Percentiles rank a stretch among this genome's conserved stretches.
Evolutionary conservation across 2,888 invertebrate genomes (phyloP).

Genomic region (Bembecia ichneumoniformis): DNA sequence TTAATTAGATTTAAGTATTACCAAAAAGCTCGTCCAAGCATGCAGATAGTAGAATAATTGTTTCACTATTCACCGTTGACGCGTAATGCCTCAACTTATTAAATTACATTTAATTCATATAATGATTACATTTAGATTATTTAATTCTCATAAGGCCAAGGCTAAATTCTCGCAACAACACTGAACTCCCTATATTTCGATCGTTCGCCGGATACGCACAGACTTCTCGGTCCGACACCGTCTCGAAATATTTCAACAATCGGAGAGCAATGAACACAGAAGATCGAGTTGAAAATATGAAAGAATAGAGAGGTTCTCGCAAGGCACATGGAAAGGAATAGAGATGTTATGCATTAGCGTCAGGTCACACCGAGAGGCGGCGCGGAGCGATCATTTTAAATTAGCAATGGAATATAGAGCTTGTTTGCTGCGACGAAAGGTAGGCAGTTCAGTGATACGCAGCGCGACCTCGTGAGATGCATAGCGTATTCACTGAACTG

Average conservation of each 20-base stretch:
- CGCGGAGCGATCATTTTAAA: no score
- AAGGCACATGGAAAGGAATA: constrained; percentile 62
- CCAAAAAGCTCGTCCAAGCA: constrained; percentile 74
- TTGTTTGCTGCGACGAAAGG: no score
- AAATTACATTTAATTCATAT: constrained; percentile 50
- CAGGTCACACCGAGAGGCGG: neutral
- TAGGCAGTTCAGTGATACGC: no score
- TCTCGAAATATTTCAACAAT: constrained; percentile 8
- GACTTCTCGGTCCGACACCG: constrained; percentile 12
- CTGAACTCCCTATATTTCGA: constrained; percentile 53
- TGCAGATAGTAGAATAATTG: constrained; percentile 68
- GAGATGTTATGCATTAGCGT: neutral
- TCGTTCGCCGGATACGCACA: constrained; percentile 50
- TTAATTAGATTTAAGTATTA: constrained; percentile 70
- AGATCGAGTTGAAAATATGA: neutral
- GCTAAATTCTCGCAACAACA: constrained; percentile 72
- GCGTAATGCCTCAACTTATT: constrained; percentile 50
- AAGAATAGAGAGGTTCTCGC: constrained; percentile 14
- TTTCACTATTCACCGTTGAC: constrained; percentile 65
- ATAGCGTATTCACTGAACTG: no score
- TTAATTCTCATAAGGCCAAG: constrained; percentile 72
- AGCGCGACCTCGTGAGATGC: no score
- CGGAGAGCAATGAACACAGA: constrained; percentile 6
- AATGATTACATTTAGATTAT: constrained; percentile 66
- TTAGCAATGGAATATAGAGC: no score